These are phyloP conservation scores for Azorinus chamasolen DNA, from an alignment of 2,888 invertebrate species.

Conservation along the genomic window DNA sequence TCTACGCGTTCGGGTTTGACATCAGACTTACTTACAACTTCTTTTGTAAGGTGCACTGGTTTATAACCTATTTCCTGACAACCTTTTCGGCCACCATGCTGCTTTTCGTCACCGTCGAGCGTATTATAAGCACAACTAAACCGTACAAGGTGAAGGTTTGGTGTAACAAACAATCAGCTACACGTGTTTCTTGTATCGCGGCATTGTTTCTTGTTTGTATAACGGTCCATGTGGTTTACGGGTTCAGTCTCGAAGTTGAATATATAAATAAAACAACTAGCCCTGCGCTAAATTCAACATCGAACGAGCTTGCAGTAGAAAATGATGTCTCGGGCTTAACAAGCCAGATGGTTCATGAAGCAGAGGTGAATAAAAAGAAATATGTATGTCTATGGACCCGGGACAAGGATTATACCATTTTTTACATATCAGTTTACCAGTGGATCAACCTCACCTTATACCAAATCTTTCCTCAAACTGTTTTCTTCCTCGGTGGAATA, in stretches of 20 bases:
- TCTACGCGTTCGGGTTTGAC: constrained; percentile 10
- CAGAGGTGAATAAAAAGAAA: too few relatives aligned
- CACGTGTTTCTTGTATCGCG: neutral
- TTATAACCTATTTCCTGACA: neutral
- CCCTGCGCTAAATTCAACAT: too few relatives aligned
- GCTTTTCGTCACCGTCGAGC: neutral
- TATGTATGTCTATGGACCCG: too few relatives aligned
- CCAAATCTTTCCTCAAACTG: too few relatives aligned
- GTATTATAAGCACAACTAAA: constrained; percentile 8
- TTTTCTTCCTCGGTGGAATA: too few relatives aligned
- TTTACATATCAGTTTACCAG: too few relatives aligned
- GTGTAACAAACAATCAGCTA: neutral
- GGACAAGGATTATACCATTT: too few relatives aligned
- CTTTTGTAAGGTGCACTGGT: constrained; percentile 13
- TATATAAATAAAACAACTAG: too few relatives aligned
- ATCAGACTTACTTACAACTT: neutral
- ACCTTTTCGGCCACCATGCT: neutral
- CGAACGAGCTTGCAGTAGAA: too few relatives aligned
- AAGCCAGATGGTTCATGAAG: too few relatives aligned
- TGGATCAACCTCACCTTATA: too few relatives aligned
- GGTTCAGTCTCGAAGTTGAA: constrained; percentile 1
- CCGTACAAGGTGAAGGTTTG: constrained; percentile 11
- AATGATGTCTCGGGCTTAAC: too few relatives aligned
- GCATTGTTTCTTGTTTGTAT: neutral
- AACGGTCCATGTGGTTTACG: constrained; percentile 4